Percentiles rank a stretch among this genome's conserved stretches.
phyloP scores from a whole-genome alignment of 2,113 vertebrate genomes.

The Ptilorrhoa leucosticta region DNA sequence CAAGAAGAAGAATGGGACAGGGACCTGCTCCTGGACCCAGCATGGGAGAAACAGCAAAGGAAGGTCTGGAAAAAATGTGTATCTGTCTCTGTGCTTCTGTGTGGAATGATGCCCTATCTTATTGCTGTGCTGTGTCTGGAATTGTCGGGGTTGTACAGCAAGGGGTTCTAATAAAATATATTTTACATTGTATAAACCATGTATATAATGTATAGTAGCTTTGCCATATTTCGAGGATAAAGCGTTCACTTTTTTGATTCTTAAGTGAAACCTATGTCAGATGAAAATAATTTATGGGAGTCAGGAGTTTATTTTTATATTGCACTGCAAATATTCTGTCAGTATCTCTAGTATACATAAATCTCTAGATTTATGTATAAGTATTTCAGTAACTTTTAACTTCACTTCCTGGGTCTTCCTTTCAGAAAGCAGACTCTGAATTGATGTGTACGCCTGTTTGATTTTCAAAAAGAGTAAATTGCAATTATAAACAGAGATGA shows the following conservation, averaged over 20 bases:
- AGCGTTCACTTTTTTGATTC: background rate
- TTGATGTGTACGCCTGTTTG: background rate
- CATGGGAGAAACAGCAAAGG: conserved; percentile 84
- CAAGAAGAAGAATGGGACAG: conserved; percentile 86
- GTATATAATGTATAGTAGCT: background rate
- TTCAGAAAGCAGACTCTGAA: background rate
- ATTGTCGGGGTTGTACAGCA: background rate
- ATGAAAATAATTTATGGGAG: background rate
- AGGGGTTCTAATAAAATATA: background rate
- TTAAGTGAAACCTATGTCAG: background rate
- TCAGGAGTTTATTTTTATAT: background rate
- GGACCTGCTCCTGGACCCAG: conserved; percentile 81
- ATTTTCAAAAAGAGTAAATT: background rate
- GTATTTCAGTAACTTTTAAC: background rate
- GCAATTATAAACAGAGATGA: background rate
- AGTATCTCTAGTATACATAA: too few relatives aligned
- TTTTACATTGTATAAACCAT: background rate
- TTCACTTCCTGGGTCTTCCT: background rate
- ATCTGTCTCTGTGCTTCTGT: background rate
- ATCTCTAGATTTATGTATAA: background rate
- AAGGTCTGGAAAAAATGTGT: conserved; percentile 71
- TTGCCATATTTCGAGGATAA: background rate
- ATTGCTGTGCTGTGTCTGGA: background rate
- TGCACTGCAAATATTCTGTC: background rate
- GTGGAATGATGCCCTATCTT: background rate